Evolutionary conservation across 2,888 invertebrate genomes (phyloP).

Genomic region (Dryobotodes eremita): DNA sequence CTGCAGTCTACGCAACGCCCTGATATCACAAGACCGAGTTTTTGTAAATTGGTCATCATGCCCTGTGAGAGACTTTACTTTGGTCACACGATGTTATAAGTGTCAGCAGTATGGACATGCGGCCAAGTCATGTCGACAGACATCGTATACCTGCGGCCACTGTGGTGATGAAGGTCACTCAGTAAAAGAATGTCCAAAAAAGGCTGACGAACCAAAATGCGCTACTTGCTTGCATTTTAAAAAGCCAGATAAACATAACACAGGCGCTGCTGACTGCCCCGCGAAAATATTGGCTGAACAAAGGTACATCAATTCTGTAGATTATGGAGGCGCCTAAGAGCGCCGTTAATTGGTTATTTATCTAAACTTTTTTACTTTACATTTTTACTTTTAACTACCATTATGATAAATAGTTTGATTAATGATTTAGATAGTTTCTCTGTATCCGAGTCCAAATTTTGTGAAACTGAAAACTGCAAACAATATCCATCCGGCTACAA

Average conservation of each 20-base stretch:
- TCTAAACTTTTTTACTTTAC: too few relatives aligned
- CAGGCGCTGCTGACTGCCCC: too few relatives aligned
- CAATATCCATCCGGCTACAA: neutral
- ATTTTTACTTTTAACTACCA: too few relatives aligned
- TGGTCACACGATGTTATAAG: too few relatives aligned
- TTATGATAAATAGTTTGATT: too few relatives aligned
- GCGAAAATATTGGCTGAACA: too few relatives aligned
- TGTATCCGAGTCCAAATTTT: neutral
- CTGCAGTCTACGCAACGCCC: neutral
- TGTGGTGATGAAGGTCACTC: neutral
- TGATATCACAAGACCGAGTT: neutral
- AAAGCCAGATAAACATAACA: too few relatives aligned
- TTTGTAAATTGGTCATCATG: neutral
- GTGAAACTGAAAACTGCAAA: neutral
- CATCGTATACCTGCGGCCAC: neutral
- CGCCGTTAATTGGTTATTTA: too few relatives aligned
- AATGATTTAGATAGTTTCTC: neutral
- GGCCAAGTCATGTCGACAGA: too few relatives aligned
- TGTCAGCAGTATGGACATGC: too few relatives aligned
- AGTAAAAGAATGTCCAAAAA: neutral
- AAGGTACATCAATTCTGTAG: too few relatives aligned
- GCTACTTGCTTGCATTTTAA: neutral
- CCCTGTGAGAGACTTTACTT: neutral
- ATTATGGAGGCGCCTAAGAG: too few relatives aligned
- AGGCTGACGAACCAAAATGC: neutral